Base-by-base conservation (phyloP, 2,113 vertebrate genomes). In the Elephantulus edwardii region DNA sequence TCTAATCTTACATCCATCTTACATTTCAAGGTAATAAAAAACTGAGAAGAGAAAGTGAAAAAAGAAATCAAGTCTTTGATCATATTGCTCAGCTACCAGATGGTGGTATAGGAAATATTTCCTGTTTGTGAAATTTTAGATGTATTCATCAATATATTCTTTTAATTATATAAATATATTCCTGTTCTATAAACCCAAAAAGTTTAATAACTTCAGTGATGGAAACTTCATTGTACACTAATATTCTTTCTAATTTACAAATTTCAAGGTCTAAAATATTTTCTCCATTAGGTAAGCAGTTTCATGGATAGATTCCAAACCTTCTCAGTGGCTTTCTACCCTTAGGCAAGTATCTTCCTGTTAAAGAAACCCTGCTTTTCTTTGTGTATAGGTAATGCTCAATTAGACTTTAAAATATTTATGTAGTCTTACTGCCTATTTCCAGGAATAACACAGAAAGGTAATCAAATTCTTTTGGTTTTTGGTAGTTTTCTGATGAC, bases 101-200 rank as follows among this genome's bases (percentile, higher is more conserved):
- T 4, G 50, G 20, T 33, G 77, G 1, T 46, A 22, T 4, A 56
- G 58, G 58, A 91, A 80, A 7, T 6, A 20, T 68, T 6, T 60
- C 58, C 6, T 72, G 38, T 26, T 4, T 68, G 76, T 89, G 26
- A 83, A 78, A 38, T 77, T 84, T 89, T 48, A 14, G 48, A 80
- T 40, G 50, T 1, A 20, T 44, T 10, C 50, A 33, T 48, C 64
- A 89, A 30, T 71, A 64, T 71, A 75, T 75, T 54, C 20, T 44
- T 28, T 87, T 94, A 33, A 80, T 89, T 92, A 82, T 83, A 9
- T 87, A 75, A 93, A n/a, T 35, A 48, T 44, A 6, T 48, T 92
- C 83, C 24, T 81, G 3, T 81, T 75, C 22, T 9, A 42, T 60
- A 52, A 66, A 85, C 52, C n/a, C 66, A 83, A 83, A 74, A 3